phyloP scores from a whole-genome alignment of 1,140 invertebrate genomes.

The Carposina sasakii region DNA sequence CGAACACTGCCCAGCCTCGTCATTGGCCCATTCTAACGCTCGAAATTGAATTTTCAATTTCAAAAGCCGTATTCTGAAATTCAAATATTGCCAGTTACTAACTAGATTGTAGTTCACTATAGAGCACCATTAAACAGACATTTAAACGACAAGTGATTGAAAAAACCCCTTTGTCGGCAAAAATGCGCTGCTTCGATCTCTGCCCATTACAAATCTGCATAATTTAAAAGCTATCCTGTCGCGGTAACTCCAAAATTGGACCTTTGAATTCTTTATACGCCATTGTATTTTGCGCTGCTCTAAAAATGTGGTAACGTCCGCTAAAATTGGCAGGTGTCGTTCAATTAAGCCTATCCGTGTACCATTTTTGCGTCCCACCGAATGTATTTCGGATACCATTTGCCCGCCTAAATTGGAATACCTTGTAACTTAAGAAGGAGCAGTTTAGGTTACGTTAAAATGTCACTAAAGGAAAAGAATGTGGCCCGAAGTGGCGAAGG shows the following conservation, averaged over 20 bases:
- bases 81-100: constrained; percentile 10
- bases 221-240: constrained; percentile 53
- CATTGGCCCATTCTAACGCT: constrained; percentile 6
- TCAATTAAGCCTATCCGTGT: constrained; percentile 34
- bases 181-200: constrained; percentile 36
- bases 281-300: constrained; percentile 23
- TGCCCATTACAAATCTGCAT: constrained; percentile 67
- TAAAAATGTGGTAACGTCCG: constrained; percentile 36
- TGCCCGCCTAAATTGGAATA: too few species aligned
- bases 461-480: constrained; percentile 13
- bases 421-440: neutral
- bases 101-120: neutral
- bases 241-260: constrained; percentile 36
- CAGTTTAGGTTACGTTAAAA: neutral
- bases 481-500: neutral
- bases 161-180: constrained; percentile 42
- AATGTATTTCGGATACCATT: too few species aligned
- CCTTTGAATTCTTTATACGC: constrained; percentile 59
- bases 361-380: constrained; percentile 19
- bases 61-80: constrained; percentile 10
- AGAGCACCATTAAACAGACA: too few species aligned
- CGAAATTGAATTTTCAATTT: constrained; percentile 23
- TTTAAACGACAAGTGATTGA: too few species aligned
- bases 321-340: constrained; percentile 50
- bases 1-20: constrained; percentile 10